These are phyloP conservation scores for Venturia canescens DNA, from an alignment of 1,140 invertebrate genomes.

Conservation along the genomic window DNA sequence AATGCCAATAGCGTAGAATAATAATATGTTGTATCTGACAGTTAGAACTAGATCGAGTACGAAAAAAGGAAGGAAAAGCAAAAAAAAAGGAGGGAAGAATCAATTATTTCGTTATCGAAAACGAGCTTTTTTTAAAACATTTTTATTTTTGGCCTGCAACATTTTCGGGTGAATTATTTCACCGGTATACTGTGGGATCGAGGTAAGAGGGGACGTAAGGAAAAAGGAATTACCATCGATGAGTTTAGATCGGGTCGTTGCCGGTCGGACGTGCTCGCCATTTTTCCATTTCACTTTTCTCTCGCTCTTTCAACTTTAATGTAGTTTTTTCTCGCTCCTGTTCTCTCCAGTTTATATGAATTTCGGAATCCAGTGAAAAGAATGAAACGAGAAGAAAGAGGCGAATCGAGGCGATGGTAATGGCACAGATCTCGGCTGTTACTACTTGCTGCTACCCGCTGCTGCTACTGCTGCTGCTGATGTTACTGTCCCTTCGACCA, in stretches of 20 bases:
- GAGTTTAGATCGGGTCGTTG: background rate
- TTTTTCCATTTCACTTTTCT: background rate
- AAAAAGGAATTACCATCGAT: constrained; percentile 13
- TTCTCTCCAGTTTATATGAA: constrained; percentile 48
- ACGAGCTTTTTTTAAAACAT: no score
- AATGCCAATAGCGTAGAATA: no score
- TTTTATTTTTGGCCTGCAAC: no score
- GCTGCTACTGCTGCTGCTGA: constrained; percentile 55
- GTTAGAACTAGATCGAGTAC: no score
- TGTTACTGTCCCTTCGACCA: constrained; percentile 65
- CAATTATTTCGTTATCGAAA: no score
- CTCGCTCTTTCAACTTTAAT: background rate
- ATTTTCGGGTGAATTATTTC: no score
- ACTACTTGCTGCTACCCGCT: constrained; percentile 52
- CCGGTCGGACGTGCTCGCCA: constrained; percentile 16
- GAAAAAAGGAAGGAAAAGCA: no score
- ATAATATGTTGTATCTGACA: no score
- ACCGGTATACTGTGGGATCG: no score
- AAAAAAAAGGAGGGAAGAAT: no score
- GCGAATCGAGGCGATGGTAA: constrained; percentile 62
- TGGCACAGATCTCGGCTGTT: constrained; percentile 55
- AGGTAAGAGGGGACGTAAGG: background rate
- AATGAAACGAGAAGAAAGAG: background rate
- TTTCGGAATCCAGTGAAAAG: constrained; percentile 52
- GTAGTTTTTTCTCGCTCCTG: background rate